Evolutionary conservation across 2,797 vertebrate genomes (phyloP), one percentile per base, ranked within the genome.

Genomic region (Chelonia mydas): DNA sequence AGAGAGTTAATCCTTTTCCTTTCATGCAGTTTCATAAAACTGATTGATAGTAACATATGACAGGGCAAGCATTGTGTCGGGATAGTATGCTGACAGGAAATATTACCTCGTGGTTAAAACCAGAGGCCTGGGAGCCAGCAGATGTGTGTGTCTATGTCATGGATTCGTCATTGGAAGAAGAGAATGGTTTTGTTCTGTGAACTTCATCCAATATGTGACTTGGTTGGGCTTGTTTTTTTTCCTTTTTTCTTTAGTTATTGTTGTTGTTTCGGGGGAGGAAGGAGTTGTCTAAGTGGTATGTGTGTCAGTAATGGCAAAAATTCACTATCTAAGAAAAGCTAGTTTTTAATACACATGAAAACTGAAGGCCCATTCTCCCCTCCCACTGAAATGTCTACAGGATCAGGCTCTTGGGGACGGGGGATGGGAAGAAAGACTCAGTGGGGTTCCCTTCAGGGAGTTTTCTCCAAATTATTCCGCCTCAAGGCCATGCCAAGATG

Each of bases 211-310:
- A 72, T 21, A 41, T 21, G 68, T 28, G 59, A 61, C 15, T 61
- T 28, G 59, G 11, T 21, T 61, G 53, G 6, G 21, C 53, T 50
- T 50, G 47, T 9, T 47, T 50, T 50, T 50, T 15, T 54, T 54
- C 21, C 7, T 54, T 54, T 55, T 27, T 55, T 55, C 54, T 68
- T 77, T 49, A 47, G 7, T 7, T 90, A 65, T 77, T n/a, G 59
- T 3, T 2, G 4, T 4, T 77, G 5, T 41, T 12, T 41, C 6
- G 7, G 10, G 17, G 5, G 78, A 54, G 6, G 2, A n/a, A 27
- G 21, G 33, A 74, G 12, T 13, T 50, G 13, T 74, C 82, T 82
- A 79, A 82, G 68, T 59, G 51, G 50, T 0, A 13, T 25, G 10
- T 88, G 37, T 51, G 51, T 74, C 54, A 76, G 87, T 85, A 90